Percentiles rank a stretch among this genome's conserved stretches.
These are phyloP conservation scores for Pangasianodon hypophthalmus DNA, from an alignment of 2,113 vertebrate species.

Conservation along the genomic window DNA sequence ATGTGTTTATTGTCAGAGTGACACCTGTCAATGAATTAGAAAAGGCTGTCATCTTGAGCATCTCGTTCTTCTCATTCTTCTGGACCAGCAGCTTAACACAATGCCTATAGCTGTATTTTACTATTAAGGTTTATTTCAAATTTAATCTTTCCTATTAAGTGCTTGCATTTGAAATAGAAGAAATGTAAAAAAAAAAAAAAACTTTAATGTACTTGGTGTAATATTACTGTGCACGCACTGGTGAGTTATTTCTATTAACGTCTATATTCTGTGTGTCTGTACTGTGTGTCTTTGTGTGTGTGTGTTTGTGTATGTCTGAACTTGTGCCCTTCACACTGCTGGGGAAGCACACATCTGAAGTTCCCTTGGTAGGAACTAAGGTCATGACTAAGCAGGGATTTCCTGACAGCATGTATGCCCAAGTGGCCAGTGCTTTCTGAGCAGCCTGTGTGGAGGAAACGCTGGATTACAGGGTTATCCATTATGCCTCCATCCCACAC, in stretches of 20 bases:
- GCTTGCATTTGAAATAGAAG: not conserved
- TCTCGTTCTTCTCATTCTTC: not conserved
- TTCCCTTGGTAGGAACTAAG: not conserved
- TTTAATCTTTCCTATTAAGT: not conserved
- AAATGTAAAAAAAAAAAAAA: not conserved
- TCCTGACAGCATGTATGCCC: conserved; percentile 14
- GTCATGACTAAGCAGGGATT: not conserved
- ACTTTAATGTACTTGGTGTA: not conserved
- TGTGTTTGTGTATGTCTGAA: not conserved
- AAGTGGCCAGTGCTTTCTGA: conserved; percentile 35
- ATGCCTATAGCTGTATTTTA: not conserved
- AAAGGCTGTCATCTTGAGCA: not conserved
- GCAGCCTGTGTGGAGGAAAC: conserved; percentile 24
- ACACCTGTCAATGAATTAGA: not conserved
- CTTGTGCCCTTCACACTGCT: not conserved
- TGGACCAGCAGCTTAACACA: not conserved
- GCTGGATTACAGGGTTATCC: not conserved
- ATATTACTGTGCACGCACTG: no score
- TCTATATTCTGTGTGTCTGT: not conserved
- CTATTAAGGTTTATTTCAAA: not conserved
- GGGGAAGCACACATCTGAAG: not conserved
- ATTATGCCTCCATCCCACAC: not conserved
- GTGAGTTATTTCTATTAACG: not conserved
- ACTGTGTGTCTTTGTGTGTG: not conserved
- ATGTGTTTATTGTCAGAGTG: conserved; percentile 18